Evolutionary conservation across 2,797 vertebrate genomes (phyloP), one percentile per base, ranked within the genome.

Genomic region (Mus caroli): DNA sequence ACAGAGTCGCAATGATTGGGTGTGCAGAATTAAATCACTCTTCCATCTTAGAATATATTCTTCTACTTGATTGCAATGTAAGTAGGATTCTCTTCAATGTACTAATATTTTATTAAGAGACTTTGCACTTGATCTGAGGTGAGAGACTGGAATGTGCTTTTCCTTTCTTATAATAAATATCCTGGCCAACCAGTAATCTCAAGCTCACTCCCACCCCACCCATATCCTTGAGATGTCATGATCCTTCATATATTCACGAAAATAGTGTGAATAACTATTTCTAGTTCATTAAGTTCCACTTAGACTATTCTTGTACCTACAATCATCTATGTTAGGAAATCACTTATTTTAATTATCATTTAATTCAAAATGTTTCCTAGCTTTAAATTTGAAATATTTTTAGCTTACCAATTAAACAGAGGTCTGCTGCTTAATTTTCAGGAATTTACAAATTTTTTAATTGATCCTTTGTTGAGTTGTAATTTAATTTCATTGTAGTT

Each of bases 381-480:
- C 34, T 85, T 91, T 64, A 15, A 40, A 17, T 71, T 31, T 87
- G 40, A 90, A 40, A 86, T 17, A 1, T 62, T 87, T 88, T 80
- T 46, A 83, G 24, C 9, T 15, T 82, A 28, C 37, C 14, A 14
- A 0, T 52, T 46, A 40, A 43, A 43, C 5, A 54, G 26, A 92
- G 75, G 6, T 14, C 0, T 73, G 5, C 64, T 90, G 26, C 46
- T 93, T 93, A 79, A 85, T 80, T 93, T 91, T 8, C 24, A 91
- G 19, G 56, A 1, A 54, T 40, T 60, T 54, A 56, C 14, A 19
- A 28, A 58, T 92, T 91, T 71, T 91, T n/a, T 92, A 40, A 31
- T 26, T 88, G 83, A 86, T 67, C 7, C 54, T 50, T 85, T 62
- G 60, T 34, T 89, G 52, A 96, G 85, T 82, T 93, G 31, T 93